phyloP scores from a whole-genome alignment of 92 coral and sea anemone genomes.

The Anthopleura xanthogrammica region DNA sequence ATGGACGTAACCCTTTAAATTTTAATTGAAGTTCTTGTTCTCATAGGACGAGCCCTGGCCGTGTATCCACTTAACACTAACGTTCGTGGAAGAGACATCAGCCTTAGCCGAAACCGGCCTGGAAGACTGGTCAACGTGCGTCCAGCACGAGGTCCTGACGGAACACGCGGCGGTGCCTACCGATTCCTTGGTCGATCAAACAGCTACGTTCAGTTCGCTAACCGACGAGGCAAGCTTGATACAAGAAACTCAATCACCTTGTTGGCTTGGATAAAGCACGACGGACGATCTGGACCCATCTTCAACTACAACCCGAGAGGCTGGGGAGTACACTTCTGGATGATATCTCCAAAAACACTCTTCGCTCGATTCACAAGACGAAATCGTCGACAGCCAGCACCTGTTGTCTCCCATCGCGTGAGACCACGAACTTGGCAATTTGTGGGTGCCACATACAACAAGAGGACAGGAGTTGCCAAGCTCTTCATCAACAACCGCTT shows the following conservation, averaged over 20 bases:
- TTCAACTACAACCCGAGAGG: conserved; percentile 12
- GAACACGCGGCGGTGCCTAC: conserved; percentile 2
- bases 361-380: conserved; percentile 63
- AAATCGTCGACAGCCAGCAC: conserved; percentile 26
- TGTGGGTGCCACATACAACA: conserved; percentile 59
- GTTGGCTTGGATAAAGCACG: too few species aligned
- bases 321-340: conserved; percentile 77
- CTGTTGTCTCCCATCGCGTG: conserved; percentile 21
- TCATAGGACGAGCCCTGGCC: conserved; percentile 7
- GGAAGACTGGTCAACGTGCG: conserved; percentile 38
- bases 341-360: conserved; percentile 51
- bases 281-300: too few species aligned
- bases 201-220: too few species aligned
- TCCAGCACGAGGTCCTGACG: conserved; percentile 49
- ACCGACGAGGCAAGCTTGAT: neutral
- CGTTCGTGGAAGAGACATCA: too few species aligned
- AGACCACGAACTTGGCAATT: conserved; percentile 53
- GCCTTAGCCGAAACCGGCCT: conserved; percentile 24
- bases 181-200: conserved; percentile 25
- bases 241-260: too few species aligned
- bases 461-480: conserved; percentile 50
- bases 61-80: conserved; percentile 32
- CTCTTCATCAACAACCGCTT: conserved; percentile 51
- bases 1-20: too few species aligned
- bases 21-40: too few species aligned